Base-by-base conservation (phyloP, 23 tunicate genomes). In the Diplosoma virens region DNA sequence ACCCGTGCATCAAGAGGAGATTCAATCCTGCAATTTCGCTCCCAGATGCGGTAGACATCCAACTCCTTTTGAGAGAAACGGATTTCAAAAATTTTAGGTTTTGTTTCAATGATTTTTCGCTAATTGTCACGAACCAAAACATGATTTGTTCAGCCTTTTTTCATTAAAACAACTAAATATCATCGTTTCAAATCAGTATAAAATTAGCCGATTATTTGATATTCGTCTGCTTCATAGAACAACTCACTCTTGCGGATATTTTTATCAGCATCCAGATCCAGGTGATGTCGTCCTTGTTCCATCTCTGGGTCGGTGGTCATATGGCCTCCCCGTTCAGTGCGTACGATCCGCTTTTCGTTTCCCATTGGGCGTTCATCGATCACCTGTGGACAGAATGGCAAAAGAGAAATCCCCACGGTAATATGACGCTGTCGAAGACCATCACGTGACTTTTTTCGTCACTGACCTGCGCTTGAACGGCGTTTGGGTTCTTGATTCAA, bases 331-430 rank as follows among this genome's bases (percentile, higher is more conserved):
- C 96, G 5, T 89, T 89, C 47, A 77, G 96, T 72, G 88, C 96
- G 3, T 82, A 89, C 60, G 96, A 89, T 68, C 96, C 96, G 14
- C 35, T 89, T 25, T 89, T 59, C 59, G 52, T 89, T 29, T 89
- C 96, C 7, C 96, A 89, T 33, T 89, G 96, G 96, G 96, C 96
- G n/a, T 89, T 89, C 47, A 89, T 89, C 84, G 96, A 89, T 59
- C 33, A 60, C 32, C 47, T 89, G 5, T 89, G 88, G 88, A 58
- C 77, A 1, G 81, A 82, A 47, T 89, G 96, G 96, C 96, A 89
- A 58, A 63, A 47, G 76, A 78, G 32, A 64, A 82, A 82, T 64
- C 88, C 96, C 26, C 31, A 33, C 25, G 96, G 96, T 89, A 36
- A 33, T 7, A 41, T 7, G 14, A 41, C 14, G 50, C 50, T 41